A percentile compares a stretch with the other conserved stretches of the same genome.
These are phyloP conservation scores for Antigone vipio DNA, from an alignment of 2,113 vertebrate species.

Conservation along the genomic window DNA sequence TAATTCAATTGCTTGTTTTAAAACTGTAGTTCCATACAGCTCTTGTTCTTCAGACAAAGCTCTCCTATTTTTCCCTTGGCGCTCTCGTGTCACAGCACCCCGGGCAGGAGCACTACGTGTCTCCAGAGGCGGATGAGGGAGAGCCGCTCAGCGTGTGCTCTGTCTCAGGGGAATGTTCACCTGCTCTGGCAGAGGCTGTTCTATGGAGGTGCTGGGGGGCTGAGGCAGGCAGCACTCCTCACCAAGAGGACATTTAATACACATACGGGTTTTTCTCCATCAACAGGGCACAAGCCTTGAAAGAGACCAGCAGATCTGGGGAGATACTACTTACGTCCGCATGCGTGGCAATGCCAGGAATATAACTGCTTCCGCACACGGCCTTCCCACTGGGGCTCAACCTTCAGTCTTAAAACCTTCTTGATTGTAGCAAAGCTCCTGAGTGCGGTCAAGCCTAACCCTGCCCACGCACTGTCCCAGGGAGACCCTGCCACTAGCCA, in stretches of 20 bases:
- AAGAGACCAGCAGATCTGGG: background rate
- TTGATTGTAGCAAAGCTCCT: accelerated
- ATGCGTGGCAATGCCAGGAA: background rate
- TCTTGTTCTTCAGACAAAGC: background rate
- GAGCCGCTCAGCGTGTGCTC: accelerated
- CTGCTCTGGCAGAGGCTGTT: background rate
- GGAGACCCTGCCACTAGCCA: too few species aligned
- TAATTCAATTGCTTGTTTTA: background rate
- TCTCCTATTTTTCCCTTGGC: background rate
- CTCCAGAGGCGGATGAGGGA: background rate
- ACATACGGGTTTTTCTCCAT: accelerated
- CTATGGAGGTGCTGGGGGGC: too few species aligned
- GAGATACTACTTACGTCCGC: accelerated
- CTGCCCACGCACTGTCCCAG: background rate
- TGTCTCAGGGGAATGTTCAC: accelerated
- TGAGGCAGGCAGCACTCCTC: background rate
- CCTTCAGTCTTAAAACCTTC: background rate
- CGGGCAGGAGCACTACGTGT: accelerated
- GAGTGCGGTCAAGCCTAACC: background rate
- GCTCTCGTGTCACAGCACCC: background rate
- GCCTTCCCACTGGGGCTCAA: background rate
- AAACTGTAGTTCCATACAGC: background rate
- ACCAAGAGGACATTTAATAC: background rate
- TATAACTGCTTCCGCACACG: accelerated
- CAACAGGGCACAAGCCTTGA: background rate